phyloP scores from a whole-genome alignment of 23 tunicate species.

The Halocynthia aurantium region DNA sequence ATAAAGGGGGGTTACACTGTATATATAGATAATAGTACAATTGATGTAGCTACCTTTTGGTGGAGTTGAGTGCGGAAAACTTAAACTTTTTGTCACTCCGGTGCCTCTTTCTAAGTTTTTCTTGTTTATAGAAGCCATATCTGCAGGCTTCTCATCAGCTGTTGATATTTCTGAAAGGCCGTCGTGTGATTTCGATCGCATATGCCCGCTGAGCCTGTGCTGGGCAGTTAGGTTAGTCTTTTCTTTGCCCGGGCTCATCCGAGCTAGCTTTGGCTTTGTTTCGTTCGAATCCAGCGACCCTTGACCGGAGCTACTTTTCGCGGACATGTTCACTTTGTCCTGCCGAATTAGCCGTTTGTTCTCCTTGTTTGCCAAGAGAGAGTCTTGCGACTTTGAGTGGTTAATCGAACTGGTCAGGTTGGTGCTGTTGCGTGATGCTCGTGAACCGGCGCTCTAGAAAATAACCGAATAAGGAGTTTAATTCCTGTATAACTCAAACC shows the following conservation, averaged over 20 bases:
- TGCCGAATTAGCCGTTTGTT: background rate
- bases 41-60: constrained; percentile 28
- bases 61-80: constrained; percentile 77
- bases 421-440: constrained; percentile 11
- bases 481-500: too few species aligned
- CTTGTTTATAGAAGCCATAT: constrained; percentile 9
- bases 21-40: background rate
- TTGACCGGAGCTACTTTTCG: background rate
- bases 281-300: constrained; percentile 78
- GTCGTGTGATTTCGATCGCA: constrained; percentile 59
- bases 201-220: constrained; percentile 14
- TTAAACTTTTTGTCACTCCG: constrained; percentile 62
- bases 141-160: background rate
- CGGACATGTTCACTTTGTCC: too few species aligned
- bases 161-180: constrained; percentile 7
- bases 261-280: constrained; percentile 66
- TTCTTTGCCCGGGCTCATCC: constrained; percentile 19
- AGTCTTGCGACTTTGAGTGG: constrained; percentile 22
- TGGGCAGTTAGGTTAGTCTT: constrained; percentile 4
- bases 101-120: background rate
- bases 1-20: too few species aligned
- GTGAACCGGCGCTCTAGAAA: constrained; percentile 1
- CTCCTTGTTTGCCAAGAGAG: constrained; percentile 3
- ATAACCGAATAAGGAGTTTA: background rate
- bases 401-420: background rate